These are phyloP conservation scores for Cosmia pyralina DNA, from an alignment of 2,888 invertebrate genomes.

Conservation along the genomic window DNA sequence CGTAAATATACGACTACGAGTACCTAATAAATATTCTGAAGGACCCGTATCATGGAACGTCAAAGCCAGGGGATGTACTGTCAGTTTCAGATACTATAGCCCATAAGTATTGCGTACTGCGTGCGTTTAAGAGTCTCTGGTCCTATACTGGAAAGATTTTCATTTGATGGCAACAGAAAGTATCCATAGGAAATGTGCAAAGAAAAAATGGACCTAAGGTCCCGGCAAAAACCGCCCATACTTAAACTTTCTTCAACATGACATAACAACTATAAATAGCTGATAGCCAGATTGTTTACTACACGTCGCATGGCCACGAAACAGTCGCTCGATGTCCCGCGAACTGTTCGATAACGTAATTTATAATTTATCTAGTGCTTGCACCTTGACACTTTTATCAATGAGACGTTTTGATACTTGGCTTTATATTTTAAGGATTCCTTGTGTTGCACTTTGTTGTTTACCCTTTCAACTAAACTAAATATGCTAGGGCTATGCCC, in stretches of 20 bases:
- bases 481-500: too few relatives aligned
- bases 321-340: conserved; percentile 3
- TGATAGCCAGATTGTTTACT: conserved; percentile 39
- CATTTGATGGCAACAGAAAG: too few relatives aligned
- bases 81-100: background rate
- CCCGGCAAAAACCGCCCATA: background rate
- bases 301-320: conserved; percentile 27
- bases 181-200: too few relatives aligned
- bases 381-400: conserved; percentile 41
- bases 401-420: conserved; percentile 51
- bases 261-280: conserved; percentile 40
- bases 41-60: background rate
- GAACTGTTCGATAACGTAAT: conserved; percentile 53
- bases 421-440: too few relatives aligned
- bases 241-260: conserved; percentile 10
- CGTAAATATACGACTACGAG: background rate
- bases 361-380: conserved; percentile 53
- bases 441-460: too few relatives aligned
- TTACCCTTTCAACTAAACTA: too few relatives aligned
- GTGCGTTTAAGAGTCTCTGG: too few relatives aligned
- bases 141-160: too few relatives aligned
- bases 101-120: too few relatives aligned
- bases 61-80: background rate
- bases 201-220: background rate
- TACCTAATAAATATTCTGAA: background rate